Conservation (phyloP, 2,888 invertebrate species). For the Polymixis lichenea region DNA sequence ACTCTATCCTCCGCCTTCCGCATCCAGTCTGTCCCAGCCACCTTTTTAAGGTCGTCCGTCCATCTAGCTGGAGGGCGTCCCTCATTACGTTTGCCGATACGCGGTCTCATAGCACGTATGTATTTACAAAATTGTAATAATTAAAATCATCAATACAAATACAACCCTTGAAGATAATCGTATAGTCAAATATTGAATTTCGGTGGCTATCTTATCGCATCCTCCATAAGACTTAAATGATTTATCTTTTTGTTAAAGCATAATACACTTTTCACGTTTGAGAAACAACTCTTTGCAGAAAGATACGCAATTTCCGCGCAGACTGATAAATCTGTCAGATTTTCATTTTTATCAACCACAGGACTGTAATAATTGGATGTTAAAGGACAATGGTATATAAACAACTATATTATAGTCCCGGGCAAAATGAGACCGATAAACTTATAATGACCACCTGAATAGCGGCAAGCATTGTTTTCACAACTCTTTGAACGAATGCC, state of each 20-base stretch:
- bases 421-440: slow-evolving; percentile 63
- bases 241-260: slow-evolving; percentile 3
- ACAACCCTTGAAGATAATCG: no score
- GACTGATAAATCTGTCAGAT: neutral
- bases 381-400: slow-evolving; percentile 46
- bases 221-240: slow-evolving; percentile 15
- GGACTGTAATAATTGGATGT: slow-evolving; percentile 18
- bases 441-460: slow-evolving; percentile 67
- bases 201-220: no score
- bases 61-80: no score
- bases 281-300: neutral
- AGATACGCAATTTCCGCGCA: neutral
- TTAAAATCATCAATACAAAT: no score
- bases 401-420: slow-evolving; percentile 38
- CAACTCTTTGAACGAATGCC: slow-evolving; percentile 68
- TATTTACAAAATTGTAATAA: no score
- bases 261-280: slow-evolving; percentile 11
- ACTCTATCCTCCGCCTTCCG: no score
- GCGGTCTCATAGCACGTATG: no score
- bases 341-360: slow-evolving; percentile 20
- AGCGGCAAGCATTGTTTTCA: slow-evolving; percentile 65
- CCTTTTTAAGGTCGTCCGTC: no score
- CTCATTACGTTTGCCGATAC: no score
- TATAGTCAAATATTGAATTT: no score
- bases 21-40: no score